A percentile compares a stretch with the other conserved stretches of the same genome.
Evolutionary conservation across 2,797 vertebrate genomes (phyloP).

Genomic region (Oryzias dopingdopingensis): DNA sequence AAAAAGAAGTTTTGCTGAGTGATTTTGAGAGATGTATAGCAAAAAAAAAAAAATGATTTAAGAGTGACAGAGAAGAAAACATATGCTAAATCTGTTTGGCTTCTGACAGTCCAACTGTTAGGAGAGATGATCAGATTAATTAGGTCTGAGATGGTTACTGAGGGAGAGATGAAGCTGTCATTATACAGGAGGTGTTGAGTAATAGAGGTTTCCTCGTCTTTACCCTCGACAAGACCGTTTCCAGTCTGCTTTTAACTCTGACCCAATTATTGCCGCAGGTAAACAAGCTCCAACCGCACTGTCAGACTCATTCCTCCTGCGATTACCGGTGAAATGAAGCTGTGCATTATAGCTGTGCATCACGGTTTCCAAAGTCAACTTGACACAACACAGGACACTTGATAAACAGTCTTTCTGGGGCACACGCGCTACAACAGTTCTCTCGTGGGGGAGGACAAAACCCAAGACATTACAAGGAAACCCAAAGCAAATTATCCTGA

Average conservation of each 20-base stretch:
- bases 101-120: slow-evolving; percentile 71
- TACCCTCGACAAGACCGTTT: slow-evolving; percentile 53
- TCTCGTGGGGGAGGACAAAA: slow-evolving; percentile 74
- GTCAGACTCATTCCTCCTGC: slow-evolving; percentile 62
- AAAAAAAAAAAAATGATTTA: slow-evolving; percentile 41
- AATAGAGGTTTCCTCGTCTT: slow-evolving; percentile 71
- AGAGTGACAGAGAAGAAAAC: slow-evolving; percentile 44
- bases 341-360: slow-evolving; percentile 79
- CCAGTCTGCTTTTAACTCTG: slow-evolving; percentile 60
- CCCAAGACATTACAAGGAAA: slow-evolving; percentile 80
- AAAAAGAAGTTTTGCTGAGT: slow-evolving; percentile 1
- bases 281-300: slow-evolving; percentile 66
- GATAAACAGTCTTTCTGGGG: slow-evolving; percentile 85
- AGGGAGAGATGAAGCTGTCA: slow-evolving; percentile 78
- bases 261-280: slow-evolving; percentile 78
- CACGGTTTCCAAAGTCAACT: slow-evolving; percentile 77
- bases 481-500: slow-evolving; percentile 86
- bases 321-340: slow-evolving; percentile 75
- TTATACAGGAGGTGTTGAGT: slow-evolving; percentile 75
- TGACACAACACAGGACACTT: slow-evolving; percentile 79
- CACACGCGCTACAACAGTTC: slow-evolving; percentile 72
- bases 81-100: slow-evolving; percentile 68
- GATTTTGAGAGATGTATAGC: slow-evolving; percentile 29
- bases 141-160: slow-evolving; percentile 73
- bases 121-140: slow-evolving; percentile 76